phyloP scores from a whole-genome alignment of 2,113 vertebrate genomes.

The Nesospiza acunhae region DNA sequence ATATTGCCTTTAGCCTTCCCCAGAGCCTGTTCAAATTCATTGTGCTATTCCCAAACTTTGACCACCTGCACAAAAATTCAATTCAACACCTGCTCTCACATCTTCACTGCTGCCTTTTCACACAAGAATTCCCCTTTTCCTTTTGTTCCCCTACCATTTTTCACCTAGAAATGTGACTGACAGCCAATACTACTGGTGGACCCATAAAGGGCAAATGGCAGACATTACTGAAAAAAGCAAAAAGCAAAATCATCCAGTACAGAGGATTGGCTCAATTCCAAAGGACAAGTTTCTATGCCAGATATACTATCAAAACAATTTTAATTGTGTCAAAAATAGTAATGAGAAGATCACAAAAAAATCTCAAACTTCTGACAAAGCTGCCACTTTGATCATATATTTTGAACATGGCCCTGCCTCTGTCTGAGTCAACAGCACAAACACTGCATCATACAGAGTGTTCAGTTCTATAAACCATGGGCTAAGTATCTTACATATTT shows the following conservation, averaged over 20 bases:
- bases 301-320: not conserved
- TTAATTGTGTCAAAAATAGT: not conserved
- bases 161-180: not conserved
- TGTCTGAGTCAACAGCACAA: not conserved
- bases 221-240: not conserved
- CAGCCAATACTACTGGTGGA: not conserved
- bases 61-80: not conserved
- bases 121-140: not conserved
- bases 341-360: not conserved
- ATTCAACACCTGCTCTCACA: not conserved
- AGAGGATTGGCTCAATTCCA: not conserved
- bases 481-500: not conserved
- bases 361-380: accelerated
- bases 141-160: not conserved
- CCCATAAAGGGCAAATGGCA: not conserved
- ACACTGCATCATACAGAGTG: accelerated
- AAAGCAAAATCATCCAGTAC: not conserved
- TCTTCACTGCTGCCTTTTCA: not conserved
- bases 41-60: not conserved
- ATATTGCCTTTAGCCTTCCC: not conserved
- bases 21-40: not conserved
- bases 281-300: not conserved
- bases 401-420: not conserved
- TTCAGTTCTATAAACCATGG: not conserved
- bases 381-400: not conserved